Evolutionary conservation across 2,113 vertebrate species (phyloP), one percentile per base, ranked within the genome.

Genomic region (Lepisosteus oculatus): DNA sequence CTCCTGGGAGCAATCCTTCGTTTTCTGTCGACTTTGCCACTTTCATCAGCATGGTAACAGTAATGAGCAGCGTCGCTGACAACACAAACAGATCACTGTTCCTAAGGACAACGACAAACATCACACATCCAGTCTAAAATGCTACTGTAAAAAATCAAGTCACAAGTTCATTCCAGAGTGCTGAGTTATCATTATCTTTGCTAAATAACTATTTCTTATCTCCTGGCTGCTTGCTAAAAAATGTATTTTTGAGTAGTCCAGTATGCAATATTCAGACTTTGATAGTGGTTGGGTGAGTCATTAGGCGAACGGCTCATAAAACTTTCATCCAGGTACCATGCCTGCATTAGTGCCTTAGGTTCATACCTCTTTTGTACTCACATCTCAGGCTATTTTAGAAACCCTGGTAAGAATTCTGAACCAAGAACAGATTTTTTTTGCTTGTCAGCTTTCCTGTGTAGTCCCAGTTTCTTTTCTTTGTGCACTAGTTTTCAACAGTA

Each of bases 201-300:
- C 12, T 29, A 15, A 59, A 59, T 3, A n/a, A 6, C 5, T 5
- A 13, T 59, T 59, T 14, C 57, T n/a, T 5, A 59, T 59, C 57
- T 11, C 5, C 13, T 15, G 13, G n/a, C 57, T 3, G 9, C 57
- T 59, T 68, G 45, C 67, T 68, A 41, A 11, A 9, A 17, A 9
- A 55, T 42, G 47, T 56, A 54, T 42, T 55, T 68, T 68, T 41
- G 2, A 6, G 65, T 47, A 29, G 47, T n/a, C n/a, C 17, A 6
- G 14, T 29, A 70, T 62, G 59, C 59, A 62, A 61, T 62, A 70
- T 47, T 61, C 55, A 62, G 44, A 59, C 57, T 45, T 8, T 13
- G 14, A 56, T 45, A 61, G 56, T 45, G 43, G 59, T 62, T 59
- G 43, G 13, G 15, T 43, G 15, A 43, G n/a, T 44, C 11, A 8